These are phyloP conservation scores for Fratercula arctica DNA, from an alignment of 2,797 vertebrate species.

Conservation along the genomic window DNA sequence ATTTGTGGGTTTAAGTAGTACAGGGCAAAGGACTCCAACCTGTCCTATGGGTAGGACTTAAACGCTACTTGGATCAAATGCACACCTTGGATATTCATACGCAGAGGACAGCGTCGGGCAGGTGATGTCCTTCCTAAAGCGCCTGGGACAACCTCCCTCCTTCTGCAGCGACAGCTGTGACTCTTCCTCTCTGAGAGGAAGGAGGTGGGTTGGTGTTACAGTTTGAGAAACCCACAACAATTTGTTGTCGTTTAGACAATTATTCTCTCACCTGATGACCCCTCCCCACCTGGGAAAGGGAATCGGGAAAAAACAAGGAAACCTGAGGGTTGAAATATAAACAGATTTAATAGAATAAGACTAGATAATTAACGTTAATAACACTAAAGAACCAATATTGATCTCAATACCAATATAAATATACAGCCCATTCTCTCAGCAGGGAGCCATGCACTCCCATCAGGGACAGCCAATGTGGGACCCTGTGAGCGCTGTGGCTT, in stretches of 20 bases:
- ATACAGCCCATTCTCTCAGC: too few relatives aligned
- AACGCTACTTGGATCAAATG: background rate
- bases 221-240: background rate
- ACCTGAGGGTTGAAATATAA: too few relatives aligned
- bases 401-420: too few relatives aligned
- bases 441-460: too few relatives aligned
- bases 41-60: background rate
- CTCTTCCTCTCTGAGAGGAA: background rate
- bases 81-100: fast-evolving
- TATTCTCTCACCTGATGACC: background rate
- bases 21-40: background rate
- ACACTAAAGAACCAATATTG: too few relatives aligned
- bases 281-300: too few relatives aligned
- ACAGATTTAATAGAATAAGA: too few relatives aligned
- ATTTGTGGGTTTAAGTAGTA: background rate
- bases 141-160: background rate
- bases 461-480: too few relatives aligned
- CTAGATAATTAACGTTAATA: too few relatives aligned
- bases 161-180: background rate
- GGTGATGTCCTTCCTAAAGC: background rate
- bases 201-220: background rate
- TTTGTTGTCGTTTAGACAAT: background rate
- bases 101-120: fast-evolving
- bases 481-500: too few relatives aligned
- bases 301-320: too few relatives aligned